Evolutionary conservation across 2,113 vertebrate species (phyloP).

Genomic region (Tauraco erythrolophus): DNA sequence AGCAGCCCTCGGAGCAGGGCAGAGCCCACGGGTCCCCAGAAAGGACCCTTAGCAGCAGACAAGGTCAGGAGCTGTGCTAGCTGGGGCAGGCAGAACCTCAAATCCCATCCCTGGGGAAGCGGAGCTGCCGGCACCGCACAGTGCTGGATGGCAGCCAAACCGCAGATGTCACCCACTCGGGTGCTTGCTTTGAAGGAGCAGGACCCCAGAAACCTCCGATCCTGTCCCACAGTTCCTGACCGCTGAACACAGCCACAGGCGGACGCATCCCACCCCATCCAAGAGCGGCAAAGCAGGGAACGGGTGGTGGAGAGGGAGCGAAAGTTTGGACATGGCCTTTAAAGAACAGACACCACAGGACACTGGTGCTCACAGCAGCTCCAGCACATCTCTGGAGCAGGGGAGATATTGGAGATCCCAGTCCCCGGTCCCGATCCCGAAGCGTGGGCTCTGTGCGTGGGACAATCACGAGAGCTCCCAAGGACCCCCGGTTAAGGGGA

Average conservation of each 20-base stretch:
- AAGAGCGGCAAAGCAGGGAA: rapidly evolving
- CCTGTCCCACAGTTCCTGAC: rapidly evolving
- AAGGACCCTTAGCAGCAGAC: background rate
- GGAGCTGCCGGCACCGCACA: background rate
- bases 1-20: background rate
- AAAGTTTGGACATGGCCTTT: background rate
- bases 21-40: background rate
- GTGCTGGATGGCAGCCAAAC: background rate
- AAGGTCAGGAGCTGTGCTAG: background rate
- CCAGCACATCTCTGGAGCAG: too few relatives aligned
- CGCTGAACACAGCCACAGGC: rapidly evolving
- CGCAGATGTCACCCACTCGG: rapidly evolving
- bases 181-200: rapidly evolving
- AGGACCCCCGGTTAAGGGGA: rapidly evolving
- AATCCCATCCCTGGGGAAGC: background rate
- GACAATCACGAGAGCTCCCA: background rate
- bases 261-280: rapidly evolving
- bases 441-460: rapidly evolving
- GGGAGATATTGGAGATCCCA: background rate
- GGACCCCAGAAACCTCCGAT: background rate
- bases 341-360: rapidly evolving
- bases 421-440: too few relatives aligned
- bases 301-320: rapidly evolving
- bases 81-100: background rate
- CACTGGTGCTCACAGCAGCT: background rate